Conservation (phyloP, 2,888 invertebrate genomes). For the Drosophila pegasa region DNA sequence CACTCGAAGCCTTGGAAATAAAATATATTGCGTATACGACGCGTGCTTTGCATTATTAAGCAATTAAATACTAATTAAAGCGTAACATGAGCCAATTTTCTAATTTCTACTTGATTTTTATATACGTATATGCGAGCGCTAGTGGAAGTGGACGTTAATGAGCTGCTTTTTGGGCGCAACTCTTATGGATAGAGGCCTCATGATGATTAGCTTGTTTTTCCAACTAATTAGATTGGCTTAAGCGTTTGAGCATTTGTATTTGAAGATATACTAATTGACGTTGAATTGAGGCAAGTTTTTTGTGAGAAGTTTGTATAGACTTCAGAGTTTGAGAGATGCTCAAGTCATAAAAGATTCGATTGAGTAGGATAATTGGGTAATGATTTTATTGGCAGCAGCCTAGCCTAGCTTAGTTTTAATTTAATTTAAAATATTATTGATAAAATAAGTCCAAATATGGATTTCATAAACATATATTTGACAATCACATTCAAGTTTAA, state of each 20-base stretch:
- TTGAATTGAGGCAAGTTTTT: background rate
- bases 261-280: background rate
- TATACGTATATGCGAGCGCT: background rate
- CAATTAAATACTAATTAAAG: slow-evolving; percentile 80
- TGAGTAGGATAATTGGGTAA: no score
- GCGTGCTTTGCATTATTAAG: slow-evolving; percentile 73
- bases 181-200: slow-evolving; percentile 5
- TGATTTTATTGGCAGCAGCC: no score
- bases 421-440: no score
- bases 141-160: slow-evolving; percentile 34
- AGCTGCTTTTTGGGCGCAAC: slow-evolving; percentile 5
- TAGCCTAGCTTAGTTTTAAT: no score
- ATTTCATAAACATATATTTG: no score
- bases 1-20: slow-evolving; percentile 32
- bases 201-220: slow-evolving; percentile 46
- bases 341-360: no score
- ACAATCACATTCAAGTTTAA: background rate
- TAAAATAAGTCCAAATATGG: no score
- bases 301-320: no score
- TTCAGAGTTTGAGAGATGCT: no score
- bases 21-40: slow-evolving; percentile 72
- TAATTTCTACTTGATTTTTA: slow-evolving; percentile 24
- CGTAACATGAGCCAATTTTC: slow-evolving; percentile 70
- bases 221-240: slow-evolving; percentile 37
- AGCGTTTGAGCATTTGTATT: background rate